Base-by-base conservation (phyloP, 2,113 vertebrate species). In the Desmodus rotundus region DNA sequence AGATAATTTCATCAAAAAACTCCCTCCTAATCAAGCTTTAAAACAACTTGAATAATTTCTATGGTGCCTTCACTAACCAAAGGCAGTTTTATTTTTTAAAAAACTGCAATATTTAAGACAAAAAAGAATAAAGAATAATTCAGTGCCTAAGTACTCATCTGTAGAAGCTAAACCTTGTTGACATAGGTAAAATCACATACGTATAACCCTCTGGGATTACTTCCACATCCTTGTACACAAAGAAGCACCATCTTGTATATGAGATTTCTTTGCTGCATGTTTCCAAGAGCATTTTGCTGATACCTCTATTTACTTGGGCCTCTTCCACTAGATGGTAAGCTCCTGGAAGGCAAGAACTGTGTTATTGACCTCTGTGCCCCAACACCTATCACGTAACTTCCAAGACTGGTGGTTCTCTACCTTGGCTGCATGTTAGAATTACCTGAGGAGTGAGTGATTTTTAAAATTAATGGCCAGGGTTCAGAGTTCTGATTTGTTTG, bases 1-100 rank as follows among this genome's bases (percentile, higher is more conserved):
- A 72, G 58, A 74, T 86, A 4, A 88, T 93, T 95, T 96, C 22
- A 17, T 96, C 56, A 89, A 26, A 94, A 90, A 96, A 91, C 70
- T 43, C 33, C 33, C 87, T 92, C 26, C 54, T 92, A 31, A 54
- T 70, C 38, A 90, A 70, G 33, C 38, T 73, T 92, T 43, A 88
- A 67, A 80, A 68, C 38, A 93, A 19, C 28, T 73, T 89, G 91
- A 96, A 61, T 73, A 76, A 92, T 19, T 85, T 87, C 41, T 56
- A 0, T 92, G 33, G 65, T 94, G 81, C 63, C 43, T 80, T 95
- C 33, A 86, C 47, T 72, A 68, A 90, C 50, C 43, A 93, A 91
- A 91, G 67, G 47, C n/a, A 63, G 5, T 89, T 89, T 85, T 93
- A 63, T 80, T 54, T 73, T 22, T 73, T 91, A 15, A 11, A 89